A percentile compares a stretch with the other conserved stretches of the same genome.
These are phyloP conservation scores for Abrostola triplasia DNA, from an alignment of 2,888 invertebrate species.

Conservation along the genomic window DNA sequence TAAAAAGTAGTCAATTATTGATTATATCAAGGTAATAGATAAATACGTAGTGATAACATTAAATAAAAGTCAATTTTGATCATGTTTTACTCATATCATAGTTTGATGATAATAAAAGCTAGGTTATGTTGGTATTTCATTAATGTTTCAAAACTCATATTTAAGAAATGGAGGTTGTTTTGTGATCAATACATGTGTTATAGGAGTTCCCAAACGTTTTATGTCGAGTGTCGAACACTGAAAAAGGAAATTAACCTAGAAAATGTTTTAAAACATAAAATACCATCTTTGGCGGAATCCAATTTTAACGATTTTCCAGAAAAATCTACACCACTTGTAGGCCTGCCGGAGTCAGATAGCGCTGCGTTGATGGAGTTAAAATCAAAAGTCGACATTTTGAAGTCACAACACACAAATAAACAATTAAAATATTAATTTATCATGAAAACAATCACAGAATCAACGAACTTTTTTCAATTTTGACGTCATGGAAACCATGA, in stretches of 20 bases:
- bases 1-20: no score
- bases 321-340: constrained; percentile 92
- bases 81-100: no score
- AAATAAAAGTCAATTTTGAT: no score
- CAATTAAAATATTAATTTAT: constrained; percentile 58
- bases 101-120: no score
- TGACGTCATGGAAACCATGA: constrained; percentile 47
- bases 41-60: no score
- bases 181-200: no score
- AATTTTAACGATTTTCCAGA: constrained; percentile 94
- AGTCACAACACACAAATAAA: constrained; percentile 39
- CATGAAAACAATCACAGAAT: constrained; percentile 52
- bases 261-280: constrained; percentile 54
- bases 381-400: constrained; percentile 85
- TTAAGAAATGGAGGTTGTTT: no score
- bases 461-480: constrained; percentile 76
- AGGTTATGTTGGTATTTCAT: no score
- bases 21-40: no score
- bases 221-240: not conserved
- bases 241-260: not conserved
- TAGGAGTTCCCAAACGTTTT: not conserved
- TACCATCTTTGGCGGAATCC: constrained; percentile 94
- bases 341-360: constrained; percentile 79
- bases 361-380: constrained; percentile 87
- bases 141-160: no score